Base-by-base conservation (phyloP, 2,113 vertebrate genomes). In the Cyanoderma ruficeps region DNA sequence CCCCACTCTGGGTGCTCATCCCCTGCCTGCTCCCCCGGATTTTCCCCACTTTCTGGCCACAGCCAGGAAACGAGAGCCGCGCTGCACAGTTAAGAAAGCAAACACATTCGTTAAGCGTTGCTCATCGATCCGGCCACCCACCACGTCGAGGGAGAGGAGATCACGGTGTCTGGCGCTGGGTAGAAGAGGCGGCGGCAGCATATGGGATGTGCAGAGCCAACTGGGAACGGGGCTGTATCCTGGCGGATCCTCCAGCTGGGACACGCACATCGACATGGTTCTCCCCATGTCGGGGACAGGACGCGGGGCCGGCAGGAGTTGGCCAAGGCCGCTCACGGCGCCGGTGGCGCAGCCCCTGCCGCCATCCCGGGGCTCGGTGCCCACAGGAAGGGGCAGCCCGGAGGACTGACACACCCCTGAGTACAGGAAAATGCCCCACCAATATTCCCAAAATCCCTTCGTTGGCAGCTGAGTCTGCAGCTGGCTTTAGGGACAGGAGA, bases 131-230 rank as follows among this genome's bases (percentile, higher is more conserved):
- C 5, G 19, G 86, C 82, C 92, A 88, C 90, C 84, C 95, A 92
- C 96, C 87, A 93, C 13, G 11, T 64, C 7, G 27, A 80, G 76
- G 72, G 53, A 89, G 83, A 93, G 27, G 77, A 92, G 86, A 33
- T 55, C 28, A 27, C 91, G 11, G 60, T 44, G 90, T 56, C 94
- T 89, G 91, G 95, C 60, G 21, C 91, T 49, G 80, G 64, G 3
- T 13, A 74, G 80, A 24, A 90, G 91, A 83, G 93, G 94, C 57
- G 44, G 77, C 8, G 61, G 70, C 16, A 83, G 77, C 89, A 92
- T 47, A 71, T 79, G 74, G 93, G 91, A 53, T 52, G 90, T 7
- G 75, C 42, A 64, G 22, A 75, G 85, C 87, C 90, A 92, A 83
- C 17, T 74, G 87, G 89, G 47, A 74, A 65, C 70, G 4, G 89